Conservation (phyloP, 2,888 invertebrate species). For the Nymphalis polychloros region DNA sequence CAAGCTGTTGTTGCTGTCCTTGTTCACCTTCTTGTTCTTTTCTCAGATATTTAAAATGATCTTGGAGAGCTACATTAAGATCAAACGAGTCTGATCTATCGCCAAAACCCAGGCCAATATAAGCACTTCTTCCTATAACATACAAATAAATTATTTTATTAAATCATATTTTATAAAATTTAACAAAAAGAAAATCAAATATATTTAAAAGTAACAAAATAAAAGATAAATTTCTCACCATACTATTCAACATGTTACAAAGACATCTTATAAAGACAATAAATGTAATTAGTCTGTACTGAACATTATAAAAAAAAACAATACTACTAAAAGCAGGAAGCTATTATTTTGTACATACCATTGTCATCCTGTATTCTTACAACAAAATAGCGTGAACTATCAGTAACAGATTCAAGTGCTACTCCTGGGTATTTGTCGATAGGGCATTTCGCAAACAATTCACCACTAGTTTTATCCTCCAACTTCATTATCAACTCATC, state of each 20-base stretch:
- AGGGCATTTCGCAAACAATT: conserved; percentile 97
- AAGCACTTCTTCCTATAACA: conserved; percentile 89
- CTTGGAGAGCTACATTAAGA: conserved; percentile 98
- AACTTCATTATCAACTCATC: conserved; percentile 94
- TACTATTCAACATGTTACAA: too few species aligned
- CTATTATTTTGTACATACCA: conserved; percentile 76
- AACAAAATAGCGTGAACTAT: conserved; percentile 99
- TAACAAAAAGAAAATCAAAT: too few species aligned
- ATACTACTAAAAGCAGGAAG: background rate
- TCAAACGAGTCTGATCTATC: conserved; percentile 99
- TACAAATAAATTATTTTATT: background rate
- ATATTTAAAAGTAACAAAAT: background rate
- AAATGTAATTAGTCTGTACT: too few species aligned
- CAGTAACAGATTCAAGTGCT: conserved; percentile 97
- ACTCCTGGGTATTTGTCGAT: conserved; percentile 97
- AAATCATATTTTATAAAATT: background rate
- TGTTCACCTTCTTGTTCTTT: conserved; percentile 90
- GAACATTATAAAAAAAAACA: too few species aligned
- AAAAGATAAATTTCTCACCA: too few species aligned
- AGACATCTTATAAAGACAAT: background rate
- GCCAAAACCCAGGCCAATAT: conserved; percentile 98
- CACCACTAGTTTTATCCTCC: conserved; percentile 96
- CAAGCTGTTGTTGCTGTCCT: conserved; percentile 89
- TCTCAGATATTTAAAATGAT: conserved; percentile 97
- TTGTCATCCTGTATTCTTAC: conserved; percentile 96